Evolutionary conservation across 2,888 invertebrate species (phyloP), one percentile per base, ranked within the genome.

Genomic region (Diaprepes abbreviatus): DNA sequence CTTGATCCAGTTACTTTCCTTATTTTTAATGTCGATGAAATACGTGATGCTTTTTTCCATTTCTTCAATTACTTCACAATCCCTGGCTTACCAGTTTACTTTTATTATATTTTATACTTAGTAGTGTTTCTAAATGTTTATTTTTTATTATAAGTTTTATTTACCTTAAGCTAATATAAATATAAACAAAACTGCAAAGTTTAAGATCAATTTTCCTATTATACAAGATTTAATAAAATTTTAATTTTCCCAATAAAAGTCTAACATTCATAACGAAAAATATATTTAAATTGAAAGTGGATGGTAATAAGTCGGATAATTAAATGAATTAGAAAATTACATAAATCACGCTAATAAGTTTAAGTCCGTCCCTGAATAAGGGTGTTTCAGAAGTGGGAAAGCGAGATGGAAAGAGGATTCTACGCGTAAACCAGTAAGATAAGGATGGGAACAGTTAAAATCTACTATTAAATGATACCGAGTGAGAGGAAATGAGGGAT

Each of bases 251-350:
- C 35, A 35, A 5, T 33, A 6, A 33, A 33, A 33, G 5, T 33
- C 33, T n/a, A 35, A 35, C 10, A 35, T n/a, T 3, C n/a, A 35
- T 35, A 35, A 35, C 35, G 10, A 35, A 35, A 35, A 35, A 35
- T 35, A n/a, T 2, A 35, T 63, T 50, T 21, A 63, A 68, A 57
- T 63, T 59, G 36, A 50, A 63, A 54, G 17, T 55, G 57, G 63
- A 55, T 63, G 38, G 63, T 63, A 68, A 62, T 68, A 68, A 68
- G 63, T 63, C 68, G 28, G 50, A 52, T 36, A 68, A 68, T 63
- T 68, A 63, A 68, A 62, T 48, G 63, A 68, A 63, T 68, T 68
- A 50, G 55, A 57, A 68, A 68, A 68, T 68, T 58, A 63, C 52
- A 62, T 62, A 68, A 62, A 68, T 68, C 58, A 57, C 48, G 40